phyloP scores from a whole-genome alignment of 2,113 vertebrate species.

The Melanocharis versteri region DNA sequence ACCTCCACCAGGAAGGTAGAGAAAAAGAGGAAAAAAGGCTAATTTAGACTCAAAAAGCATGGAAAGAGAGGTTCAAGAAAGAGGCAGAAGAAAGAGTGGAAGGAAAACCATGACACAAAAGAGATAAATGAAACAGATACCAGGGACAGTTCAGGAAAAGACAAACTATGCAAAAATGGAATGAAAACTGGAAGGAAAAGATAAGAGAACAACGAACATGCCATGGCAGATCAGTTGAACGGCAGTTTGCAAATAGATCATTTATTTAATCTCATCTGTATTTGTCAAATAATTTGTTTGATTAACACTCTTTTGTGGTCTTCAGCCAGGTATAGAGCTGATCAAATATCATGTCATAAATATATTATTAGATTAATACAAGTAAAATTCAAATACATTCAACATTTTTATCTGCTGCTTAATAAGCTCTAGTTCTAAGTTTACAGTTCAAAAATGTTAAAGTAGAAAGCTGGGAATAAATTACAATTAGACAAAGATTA shows the following conservation, averaged over 20 bases:
- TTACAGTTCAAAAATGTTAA: background rate
- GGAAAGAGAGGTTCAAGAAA: background rate
- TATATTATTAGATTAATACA: background rate
- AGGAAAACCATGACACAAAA: background rate
- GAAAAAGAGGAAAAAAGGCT: background rate
- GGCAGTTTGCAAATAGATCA: background rate
- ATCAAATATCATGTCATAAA: background rate
- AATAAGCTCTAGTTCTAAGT: background rate
- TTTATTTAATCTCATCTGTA: background rate
- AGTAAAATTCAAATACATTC: background rate
- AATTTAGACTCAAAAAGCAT: background rate
- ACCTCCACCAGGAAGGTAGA: background rate
- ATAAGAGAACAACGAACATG: background rate
- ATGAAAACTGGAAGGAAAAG: background rate
- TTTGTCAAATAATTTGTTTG: slow-evolving; percentile 18
- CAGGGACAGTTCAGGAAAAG: background rate
- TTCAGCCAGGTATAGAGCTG: background rate
- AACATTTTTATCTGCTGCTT: background rate
- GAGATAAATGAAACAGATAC: background rate
- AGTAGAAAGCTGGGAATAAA: background rate
- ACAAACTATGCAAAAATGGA: background rate
- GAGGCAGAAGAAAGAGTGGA: background rate
- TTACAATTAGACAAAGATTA: background rate
- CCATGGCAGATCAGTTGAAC: background rate
- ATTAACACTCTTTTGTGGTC: background rate